Base-by-base conservation (phyloP, 2,113 vertebrate genomes). In the Numenius arquata region DNA sequence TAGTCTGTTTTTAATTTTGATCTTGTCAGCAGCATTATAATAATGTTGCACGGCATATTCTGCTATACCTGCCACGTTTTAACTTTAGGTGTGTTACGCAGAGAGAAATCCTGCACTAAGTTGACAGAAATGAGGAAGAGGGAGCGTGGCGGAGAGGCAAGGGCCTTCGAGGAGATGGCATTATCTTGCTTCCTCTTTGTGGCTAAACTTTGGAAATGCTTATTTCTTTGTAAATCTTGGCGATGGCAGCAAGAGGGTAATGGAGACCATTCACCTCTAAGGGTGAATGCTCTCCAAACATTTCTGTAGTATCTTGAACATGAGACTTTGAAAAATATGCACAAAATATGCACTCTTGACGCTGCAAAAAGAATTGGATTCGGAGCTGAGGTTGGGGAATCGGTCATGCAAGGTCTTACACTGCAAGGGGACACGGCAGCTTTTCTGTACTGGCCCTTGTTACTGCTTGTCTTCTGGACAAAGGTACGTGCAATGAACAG, bases 401-500 rank as follows among this genome's bases (percentile, higher is more conserved):
- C 38, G n/a, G 55, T 32, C 1, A 1, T 50, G 36, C 59, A 36
- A 43, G 53, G 70, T 52, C 25, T 70, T 55, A 9, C 43, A 34
- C 26, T 50, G 12, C 47, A 27, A 20, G 30, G 52, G 18, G 74
- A 22, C 3, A 1, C 27, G 53, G 47, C 32, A 38, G 0, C 23
- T 6, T 58, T 50, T 59, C 21, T 4, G 0, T 68, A 1, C 43
- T 47, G 26, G 34, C 27, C 40, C 34, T 63, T 38, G 9, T 9
- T 61, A 41, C 65, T 55, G n/a, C 45, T 53, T 25, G 2, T 11
- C 36, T 72, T 18, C 56, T 40, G 73, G 15, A 5, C 32, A 41
- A 23, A 58, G n/a, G 6, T 6, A 3, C 0, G 2, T 19, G 59
- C 77, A n/a, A 4, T 29, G 17, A 87, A 6, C 56, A 45, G 3